These are phyloP conservation scores for Monochamus saltuarius DNA, from an alignment of 1,140 invertebrate genomes.

Conservation along the genomic window DNA sequence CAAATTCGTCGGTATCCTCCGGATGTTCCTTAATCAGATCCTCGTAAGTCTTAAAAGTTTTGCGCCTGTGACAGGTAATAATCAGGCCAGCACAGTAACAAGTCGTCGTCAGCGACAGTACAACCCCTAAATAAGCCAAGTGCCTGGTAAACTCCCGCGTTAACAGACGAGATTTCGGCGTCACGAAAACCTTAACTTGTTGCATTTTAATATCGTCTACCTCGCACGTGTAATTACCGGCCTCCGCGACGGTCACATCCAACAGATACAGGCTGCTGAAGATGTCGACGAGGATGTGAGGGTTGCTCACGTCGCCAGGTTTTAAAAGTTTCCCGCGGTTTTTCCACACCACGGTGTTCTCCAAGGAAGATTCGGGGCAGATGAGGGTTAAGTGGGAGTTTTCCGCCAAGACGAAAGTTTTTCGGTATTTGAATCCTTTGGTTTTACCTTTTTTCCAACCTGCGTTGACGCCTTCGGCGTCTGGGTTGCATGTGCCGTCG, in stretches of 20 bases:
- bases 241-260: slow-evolving; percentile 55
- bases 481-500: slow-evolving; percentile 49
- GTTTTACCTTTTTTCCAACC: slow-evolving; percentile 51
- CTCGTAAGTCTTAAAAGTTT: slow-evolving; percentile 46
- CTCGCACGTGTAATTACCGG: slow-evolving; percentile 60
- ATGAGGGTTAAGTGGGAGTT: slow-evolving; percentile 55
- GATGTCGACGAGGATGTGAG: slow-evolving; percentile 56
- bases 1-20: slow-evolving; percentile 23
- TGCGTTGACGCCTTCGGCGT: slow-evolving; percentile 46
- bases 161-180: slow-evolving; percentile 27
- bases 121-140: slow-evolving; percentile 58
- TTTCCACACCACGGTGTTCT: slow-evolving; percentile 55
- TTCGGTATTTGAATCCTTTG: slow-evolving; percentile 54
- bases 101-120: slow-evolving; percentile 53
- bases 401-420: slow-evolving; percentile 54
- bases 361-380: slow-evolving; percentile 55
- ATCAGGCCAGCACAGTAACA: slow-evolving; percentile 59
- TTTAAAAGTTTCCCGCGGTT: slow-evolving; percentile 52
- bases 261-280: slow-evolving; percentile 60
- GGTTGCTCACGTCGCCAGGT: slow-evolving; percentile 51
- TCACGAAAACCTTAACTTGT: slow-evolving; percentile 54
- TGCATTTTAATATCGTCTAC: slow-evolving; percentile 56
- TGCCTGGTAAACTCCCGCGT: slow-evolving; percentile 55
- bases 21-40: slow-evolving; percentile 40
- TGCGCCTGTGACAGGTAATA: slow-evolving; percentile 48